These are phyloP conservation scores for Macaria liturata DNA, from an alignment of 2,888 invertebrate species.

Conservation along the genomic window DNA sequence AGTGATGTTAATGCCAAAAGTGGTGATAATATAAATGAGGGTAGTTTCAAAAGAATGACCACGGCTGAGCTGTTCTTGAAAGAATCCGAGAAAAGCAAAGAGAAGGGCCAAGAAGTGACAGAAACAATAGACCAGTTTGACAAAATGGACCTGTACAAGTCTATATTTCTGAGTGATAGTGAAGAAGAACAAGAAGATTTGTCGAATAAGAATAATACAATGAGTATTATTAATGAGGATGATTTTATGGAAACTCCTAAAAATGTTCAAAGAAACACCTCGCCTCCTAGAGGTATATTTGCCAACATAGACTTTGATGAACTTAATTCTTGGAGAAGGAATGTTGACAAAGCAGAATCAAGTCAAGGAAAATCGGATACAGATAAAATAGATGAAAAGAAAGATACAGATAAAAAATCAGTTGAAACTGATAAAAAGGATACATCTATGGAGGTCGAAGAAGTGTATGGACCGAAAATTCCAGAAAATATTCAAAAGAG, in stretches of 20 bases:
- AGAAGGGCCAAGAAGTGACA: slow-evolving; percentile 53
- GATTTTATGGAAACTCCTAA: slow-evolving; percentile 66
- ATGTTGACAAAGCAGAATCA: slow-evolving; percentile 35
- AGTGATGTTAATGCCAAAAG: slow-evolving; percentile 6
- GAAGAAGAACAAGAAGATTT: slow-evolving; percentile 80
- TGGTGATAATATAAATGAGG: slow-evolving; percentile 17
- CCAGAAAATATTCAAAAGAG: slow-evolving; percentile 72
- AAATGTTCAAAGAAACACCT: slow-evolving; percentile 85
- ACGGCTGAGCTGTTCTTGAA: slow-evolving; percentile 74
- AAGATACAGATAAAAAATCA: background rate
- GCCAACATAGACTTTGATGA: slow-evolving; percentile 85
- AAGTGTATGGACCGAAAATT: slow-evolving; percentile 84
- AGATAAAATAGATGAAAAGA: slow-evolving; percentile 10
- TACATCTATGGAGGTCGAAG: slow-evolving; percentile 30
- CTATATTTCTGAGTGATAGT: slow-evolving; percentile 93
- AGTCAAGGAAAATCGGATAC: slow-evolving; percentile 25
- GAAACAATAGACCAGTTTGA: slow-evolving; percentile 76
- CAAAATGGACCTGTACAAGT: slow-evolving; percentile 91
- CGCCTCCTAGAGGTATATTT: slow-evolving; percentile 89
- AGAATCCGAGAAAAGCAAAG: slow-evolving; percentile 66
- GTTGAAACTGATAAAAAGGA: slow-evolving; percentile 8
- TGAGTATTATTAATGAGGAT: slow-evolving; percentile 40
- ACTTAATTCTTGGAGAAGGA: slow-evolving; percentile 74
- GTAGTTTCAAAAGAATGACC: slow-evolving; percentile 67
- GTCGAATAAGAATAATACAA: slow-evolving; percentile 4